A percentile compares a stretch with the other conserved stretches of the same genome.
Conservation (phyloP, 2,113 vertebrate genomes). For the Origma solitaria region DNA sequence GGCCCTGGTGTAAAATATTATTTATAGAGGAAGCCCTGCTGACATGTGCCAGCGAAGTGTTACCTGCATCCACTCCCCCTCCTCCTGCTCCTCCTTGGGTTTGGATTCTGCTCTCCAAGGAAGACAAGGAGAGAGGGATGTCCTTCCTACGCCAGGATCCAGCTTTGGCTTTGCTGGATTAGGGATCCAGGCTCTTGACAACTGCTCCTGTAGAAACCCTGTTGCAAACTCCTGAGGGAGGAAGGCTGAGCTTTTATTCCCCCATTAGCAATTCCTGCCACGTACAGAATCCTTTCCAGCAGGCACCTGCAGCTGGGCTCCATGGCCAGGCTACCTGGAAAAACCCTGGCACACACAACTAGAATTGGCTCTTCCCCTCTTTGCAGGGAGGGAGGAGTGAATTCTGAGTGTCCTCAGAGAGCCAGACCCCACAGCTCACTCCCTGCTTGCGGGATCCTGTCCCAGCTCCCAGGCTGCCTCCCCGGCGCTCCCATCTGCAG, state of each 20-base stretch:
- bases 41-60: background rate
- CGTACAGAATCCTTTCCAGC: background rate
- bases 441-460: background rate
- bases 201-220: background rate
- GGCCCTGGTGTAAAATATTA: background rate
- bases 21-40: background rate
- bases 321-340: background rate
- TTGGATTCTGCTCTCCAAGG: background rate
- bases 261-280: background rate
- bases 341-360: background rate
- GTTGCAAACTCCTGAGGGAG: background rate
- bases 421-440: background rate
- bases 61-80: background rate
- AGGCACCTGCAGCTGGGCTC: background rate
- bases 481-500: background rate
- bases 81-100: background rate
- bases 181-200: background rate
- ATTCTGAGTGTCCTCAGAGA: background rate
- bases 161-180: background rate
- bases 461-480: background rate
- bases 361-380: background rate
- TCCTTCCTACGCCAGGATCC: background rate
- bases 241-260: background rate
- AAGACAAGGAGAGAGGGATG: background rate
- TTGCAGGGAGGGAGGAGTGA: background rate